A percentile compares a stretch with the other conserved stretches of the same genome.
Conservation (phyloP, 1,140 invertebrate genomes). For the Tetramorium simillimum region DNA sequence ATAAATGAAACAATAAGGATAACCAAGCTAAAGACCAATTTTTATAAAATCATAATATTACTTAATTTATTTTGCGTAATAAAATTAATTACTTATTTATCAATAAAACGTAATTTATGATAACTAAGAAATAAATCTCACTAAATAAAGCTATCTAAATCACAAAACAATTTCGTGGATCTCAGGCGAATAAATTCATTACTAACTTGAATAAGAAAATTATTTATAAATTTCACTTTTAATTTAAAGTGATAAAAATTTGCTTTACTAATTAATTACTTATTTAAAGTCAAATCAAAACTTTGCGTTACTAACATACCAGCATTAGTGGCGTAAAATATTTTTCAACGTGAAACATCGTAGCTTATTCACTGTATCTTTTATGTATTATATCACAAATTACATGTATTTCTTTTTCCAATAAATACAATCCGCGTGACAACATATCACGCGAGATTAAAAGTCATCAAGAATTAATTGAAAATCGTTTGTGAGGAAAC, state of each 20-base stretch:
- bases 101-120: neutral
- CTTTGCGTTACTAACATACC: neutral
- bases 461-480: conserved; percentile 25
- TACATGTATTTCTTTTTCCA: neutral
- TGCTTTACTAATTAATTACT: no score
- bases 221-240: conserved; percentile 1
- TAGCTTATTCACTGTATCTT: neutral
- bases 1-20: neutral
- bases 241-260: neutral
- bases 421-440: neutral
- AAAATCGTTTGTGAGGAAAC: conserved; percentile 10
- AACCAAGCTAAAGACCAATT: neutral
- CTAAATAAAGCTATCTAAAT: neutral
- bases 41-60: neutral
- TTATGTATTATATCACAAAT: neutral
- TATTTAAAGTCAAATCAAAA: neutral
- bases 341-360: neutral
- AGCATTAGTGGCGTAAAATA: neutral
- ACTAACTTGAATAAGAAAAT: neutral
- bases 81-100: neutral
- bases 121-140: neutral
- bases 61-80: neutral
- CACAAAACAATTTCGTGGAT: neutral
- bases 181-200: neutral
- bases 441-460: conserved; percentile 20